Conservation (phyloP, 2,113 vertebrate genomes). For the Sapayoa aenigma region DNA sequence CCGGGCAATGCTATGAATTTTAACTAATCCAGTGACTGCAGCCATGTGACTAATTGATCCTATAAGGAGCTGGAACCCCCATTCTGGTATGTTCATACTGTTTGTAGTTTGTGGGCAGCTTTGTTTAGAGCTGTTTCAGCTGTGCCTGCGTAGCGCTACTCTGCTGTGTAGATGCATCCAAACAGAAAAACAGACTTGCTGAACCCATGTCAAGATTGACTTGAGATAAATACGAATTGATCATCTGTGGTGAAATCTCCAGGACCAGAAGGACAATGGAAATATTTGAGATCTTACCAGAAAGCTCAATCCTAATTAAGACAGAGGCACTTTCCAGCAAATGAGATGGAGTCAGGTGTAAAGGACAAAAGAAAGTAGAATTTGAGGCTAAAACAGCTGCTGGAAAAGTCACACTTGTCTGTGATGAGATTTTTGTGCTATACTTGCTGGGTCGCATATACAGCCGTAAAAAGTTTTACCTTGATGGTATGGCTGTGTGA, state of each 20-base stretch:
- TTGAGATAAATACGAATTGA: neutral
- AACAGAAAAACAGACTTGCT: neutral
- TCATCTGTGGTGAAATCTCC: neutral
- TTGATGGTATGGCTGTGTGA: neutral
- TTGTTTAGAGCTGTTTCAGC: neutral
- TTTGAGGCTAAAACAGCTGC: neutral
- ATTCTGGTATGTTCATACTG: neutral
- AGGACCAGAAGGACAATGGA: neutral
- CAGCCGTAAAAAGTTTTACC: neutral
- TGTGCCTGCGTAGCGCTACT: neutral
- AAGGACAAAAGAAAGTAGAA: neutral
- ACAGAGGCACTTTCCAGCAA: neutral
- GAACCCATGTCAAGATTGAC: neutral
- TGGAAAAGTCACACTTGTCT: neutral
- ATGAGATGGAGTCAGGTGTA: neutral
- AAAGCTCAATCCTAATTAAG: neutral
- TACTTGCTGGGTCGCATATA: neutral
- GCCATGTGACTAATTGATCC: neutral
- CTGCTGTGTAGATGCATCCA: neutral
- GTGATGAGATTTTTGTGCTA: fast-evolving
- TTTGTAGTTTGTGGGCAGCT: neutral
- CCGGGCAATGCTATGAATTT: fast-evolving
- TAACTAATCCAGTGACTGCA: neutral
- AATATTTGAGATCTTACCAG: neutral
- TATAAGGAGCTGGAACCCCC: neutral